Percentiles rank a stretch among this genome's conserved stretches.
Conservation (phyloP, 2,113 vertebrate species). For the Alethe castanea region DNA sequence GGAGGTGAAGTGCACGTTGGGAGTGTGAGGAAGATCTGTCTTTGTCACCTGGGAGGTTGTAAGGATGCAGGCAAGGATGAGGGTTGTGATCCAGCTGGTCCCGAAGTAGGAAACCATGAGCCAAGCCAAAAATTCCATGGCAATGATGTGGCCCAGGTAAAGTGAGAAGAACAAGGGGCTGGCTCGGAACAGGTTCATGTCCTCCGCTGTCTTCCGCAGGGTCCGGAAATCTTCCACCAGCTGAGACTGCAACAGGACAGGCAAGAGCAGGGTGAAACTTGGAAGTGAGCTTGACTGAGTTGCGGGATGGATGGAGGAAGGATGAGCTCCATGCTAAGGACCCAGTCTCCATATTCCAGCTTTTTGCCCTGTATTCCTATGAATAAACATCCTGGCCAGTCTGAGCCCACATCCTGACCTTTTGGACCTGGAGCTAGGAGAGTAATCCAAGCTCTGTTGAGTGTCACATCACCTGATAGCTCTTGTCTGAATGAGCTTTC, state of each 20-base stretch:
- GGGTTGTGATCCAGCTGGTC: conserved; percentile 83
- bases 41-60: conserved; percentile 83
- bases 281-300: neutral
- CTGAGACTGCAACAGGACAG: conserved; percentile 66
- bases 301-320: neutral
- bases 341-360: neutral
- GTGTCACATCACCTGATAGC: neutral
- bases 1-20: neutral
- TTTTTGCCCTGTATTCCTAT: neutral
- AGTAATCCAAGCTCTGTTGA: neutral
- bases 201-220: conserved; percentile 76
- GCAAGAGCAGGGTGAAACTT: neutral
- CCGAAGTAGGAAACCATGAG: conserved; percentile 79
- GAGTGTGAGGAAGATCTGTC: neutral
- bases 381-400: neutral
- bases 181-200: conserved; percentile 80
- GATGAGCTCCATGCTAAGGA: neutral
- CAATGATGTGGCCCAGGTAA: conserved; percentile 83
- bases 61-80: conserved; percentile 78
- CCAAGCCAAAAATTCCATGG: conserved; percentile 83
- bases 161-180: conserved; percentile 85
- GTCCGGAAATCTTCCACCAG: conserved; percentile 84
- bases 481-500: neutral
- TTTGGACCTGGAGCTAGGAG: neutral
- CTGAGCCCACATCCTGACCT: neutral